phyloP scores from a whole-genome alignment of 2,888 invertebrate species.

The Drosophila mimica region DNA sequence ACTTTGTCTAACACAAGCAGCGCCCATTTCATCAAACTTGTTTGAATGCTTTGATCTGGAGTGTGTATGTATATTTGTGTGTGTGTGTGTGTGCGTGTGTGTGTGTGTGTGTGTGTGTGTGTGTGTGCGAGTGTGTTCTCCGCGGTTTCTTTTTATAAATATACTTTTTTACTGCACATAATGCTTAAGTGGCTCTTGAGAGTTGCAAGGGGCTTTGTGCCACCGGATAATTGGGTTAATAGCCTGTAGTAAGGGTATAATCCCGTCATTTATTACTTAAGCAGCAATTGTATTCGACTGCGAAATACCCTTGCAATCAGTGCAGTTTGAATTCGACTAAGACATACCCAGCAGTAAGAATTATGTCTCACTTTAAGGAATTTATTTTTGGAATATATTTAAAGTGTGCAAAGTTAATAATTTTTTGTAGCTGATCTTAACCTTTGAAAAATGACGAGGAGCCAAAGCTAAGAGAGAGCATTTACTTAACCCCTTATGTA shows the following conservation, averaged over 20 bases:
- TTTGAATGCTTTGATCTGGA: neutral
- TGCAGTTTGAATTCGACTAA: conserved; percentile 5
- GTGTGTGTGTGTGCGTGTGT: conserved; percentile 3
- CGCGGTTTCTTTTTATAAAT: conserved; percentile 14
- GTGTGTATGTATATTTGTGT: neutral
- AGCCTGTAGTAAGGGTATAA: conserved; percentile 25
- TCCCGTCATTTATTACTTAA: neutral
- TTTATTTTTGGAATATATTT: neutral
- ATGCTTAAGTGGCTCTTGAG: conserved; percentile 62
- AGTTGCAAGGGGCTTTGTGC: conserved; percentile 51
- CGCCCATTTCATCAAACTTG: conserved; percentile 30
- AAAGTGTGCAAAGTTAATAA: neutral
- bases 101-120: conserved; percentile 1
- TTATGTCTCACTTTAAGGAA: neutral
- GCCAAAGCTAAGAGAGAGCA: too few relatives aligned
- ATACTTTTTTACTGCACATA: conserved; percentile 64
- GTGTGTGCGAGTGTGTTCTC: conserved; percentile 9
- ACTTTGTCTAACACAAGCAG: conserved; percentile 42
- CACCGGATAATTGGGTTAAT: conserved; percentile 63
- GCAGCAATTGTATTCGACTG: neutral
- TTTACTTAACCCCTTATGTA: too few relatives aligned
- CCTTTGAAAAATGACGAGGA: too few relatives aligned
- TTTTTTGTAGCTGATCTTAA: neutral
- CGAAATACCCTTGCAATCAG: neutral
- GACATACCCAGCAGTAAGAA: neutral